Evolutionary conservation across 2,113 vertebrate genomes (phyloP).

Genomic region (Oenanthe melanoleuca): DNA sequence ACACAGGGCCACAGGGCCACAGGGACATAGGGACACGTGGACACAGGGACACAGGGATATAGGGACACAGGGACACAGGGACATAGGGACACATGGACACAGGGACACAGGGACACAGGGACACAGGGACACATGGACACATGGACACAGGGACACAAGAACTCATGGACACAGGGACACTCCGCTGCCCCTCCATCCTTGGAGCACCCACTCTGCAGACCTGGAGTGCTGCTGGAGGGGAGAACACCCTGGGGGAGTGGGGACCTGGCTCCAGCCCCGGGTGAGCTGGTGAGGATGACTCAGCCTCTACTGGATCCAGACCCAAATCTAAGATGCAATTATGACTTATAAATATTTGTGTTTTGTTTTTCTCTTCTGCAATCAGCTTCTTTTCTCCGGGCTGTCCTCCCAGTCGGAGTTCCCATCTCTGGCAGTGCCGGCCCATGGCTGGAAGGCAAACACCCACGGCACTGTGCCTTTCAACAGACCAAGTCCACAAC

Average conservation of each 20-base stretch:
- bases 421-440: background rate
- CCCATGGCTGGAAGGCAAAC: background rate
- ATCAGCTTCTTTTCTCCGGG: background rate
- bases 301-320: slow-evolving; percentile 23
- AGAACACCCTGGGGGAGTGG: background rate
- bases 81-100: accelerated
- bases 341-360: slow-evolving; percentile 53
- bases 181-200: background rate
- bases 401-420: background rate
- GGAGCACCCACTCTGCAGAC: accelerated
- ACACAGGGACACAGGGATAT: too few relatives aligned
- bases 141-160: background rate
- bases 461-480: background rate
- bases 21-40: too few relatives aligned
- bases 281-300: slow-evolving; percentile 17
- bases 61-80: accelerated
- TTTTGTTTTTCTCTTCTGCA: slow-evolving; percentile 60
- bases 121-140: background rate
- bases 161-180: background rate
- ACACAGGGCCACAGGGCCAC: background rate
- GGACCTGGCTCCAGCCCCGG: background rate
- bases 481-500: background rate
- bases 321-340: slow-evolving; percentile 41
- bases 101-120: background rate
- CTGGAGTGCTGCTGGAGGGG: background rate